phyloP scores from a whole-genome alignment of 2,797 vertebrate species.

The Holocentrus rufus region DNA sequence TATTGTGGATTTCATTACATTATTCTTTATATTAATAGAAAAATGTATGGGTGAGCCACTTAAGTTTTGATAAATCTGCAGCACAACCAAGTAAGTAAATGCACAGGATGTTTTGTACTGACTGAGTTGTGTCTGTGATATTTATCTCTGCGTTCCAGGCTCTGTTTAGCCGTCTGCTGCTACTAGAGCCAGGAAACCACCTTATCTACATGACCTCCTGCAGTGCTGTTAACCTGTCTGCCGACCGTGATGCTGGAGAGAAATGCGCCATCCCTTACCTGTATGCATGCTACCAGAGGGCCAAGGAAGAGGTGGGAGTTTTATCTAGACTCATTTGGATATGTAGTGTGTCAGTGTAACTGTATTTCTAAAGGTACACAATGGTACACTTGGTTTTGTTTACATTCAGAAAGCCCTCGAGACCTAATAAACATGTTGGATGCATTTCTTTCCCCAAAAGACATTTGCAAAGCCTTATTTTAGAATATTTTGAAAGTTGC shows the following conservation, averaged over 20 bases:
- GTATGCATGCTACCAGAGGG: slow-evolving; percentile 92
- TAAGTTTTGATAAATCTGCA: background rate
- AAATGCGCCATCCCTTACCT: slow-evolving; percentile 91
- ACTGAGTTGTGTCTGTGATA: slow-evolving; percentile 25
- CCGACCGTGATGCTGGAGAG: slow-evolving; percentile 95
- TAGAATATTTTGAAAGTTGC: too few relatives aligned
- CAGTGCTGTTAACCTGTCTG: slow-evolving; percentile 89
- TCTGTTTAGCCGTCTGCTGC: slow-evolving; percentile 91
- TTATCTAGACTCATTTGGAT: background rate
- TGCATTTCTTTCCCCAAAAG: too few relatives aligned
- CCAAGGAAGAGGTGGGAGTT: slow-evolving; percentile 91
- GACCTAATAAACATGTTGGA: too few relatives aligned
- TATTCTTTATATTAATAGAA: background rate
- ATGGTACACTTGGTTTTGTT: too few relatives aligned
- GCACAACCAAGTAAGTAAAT: background rate
- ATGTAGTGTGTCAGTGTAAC: background rate
- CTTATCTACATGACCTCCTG: slow-evolving; percentile 94
- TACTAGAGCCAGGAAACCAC: slow-evolving; percentile 92
- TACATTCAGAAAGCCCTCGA: too few relatives aligned
- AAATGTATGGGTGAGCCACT: background rate
- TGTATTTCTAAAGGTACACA: slow-evolving; percentile 1
- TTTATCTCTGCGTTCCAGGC: slow-evolving; percentile 80
- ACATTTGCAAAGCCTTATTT: too few relatives aligned
- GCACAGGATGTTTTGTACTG: background rate
- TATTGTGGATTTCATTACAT: background rate